Conservation (phyloP, 2,797 vertebrate genomes). For the Euphonia xanthogaster region DNA sequence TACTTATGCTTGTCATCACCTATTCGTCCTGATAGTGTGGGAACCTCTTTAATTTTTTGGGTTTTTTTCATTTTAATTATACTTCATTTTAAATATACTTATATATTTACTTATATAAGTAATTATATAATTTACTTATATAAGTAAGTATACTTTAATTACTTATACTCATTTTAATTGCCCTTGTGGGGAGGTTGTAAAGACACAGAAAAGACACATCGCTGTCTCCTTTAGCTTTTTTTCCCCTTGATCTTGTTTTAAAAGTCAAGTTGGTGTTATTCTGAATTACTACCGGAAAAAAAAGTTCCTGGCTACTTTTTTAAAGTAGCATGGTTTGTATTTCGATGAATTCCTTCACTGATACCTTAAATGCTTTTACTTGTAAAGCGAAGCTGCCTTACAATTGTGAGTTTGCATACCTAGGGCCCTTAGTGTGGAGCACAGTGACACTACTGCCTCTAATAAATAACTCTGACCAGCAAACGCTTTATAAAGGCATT, state of each 20-base stretch:
- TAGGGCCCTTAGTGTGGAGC: background rate
- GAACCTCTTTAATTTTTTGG: background rate
- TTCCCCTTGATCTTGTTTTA: background rate
- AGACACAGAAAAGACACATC: background rate
- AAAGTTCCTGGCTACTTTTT: background rate
- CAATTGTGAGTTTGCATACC: rapidly evolving
- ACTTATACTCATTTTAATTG: too few relatives aligned
- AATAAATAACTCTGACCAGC: background rate
- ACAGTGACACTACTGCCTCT: background rate
- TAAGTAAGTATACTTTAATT: too few relatives aligned
- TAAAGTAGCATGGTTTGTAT: rapidly evolving
- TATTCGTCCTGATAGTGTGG: background rate
- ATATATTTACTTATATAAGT: too few relatives aligned
- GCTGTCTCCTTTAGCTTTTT: background rate
- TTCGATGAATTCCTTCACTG: background rate
- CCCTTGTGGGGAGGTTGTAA: rapidly evolving
- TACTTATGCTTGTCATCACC: background rate
- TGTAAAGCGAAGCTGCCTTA: background rate
- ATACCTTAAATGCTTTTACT: background rate
- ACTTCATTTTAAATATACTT: too few relatives aligned
- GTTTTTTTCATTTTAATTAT: background rate
- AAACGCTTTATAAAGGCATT: rapidly evolving
- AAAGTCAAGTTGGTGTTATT: background rate
- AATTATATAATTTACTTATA: too few relatives aligned
- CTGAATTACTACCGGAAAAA: background rate